Conservation (phyloP, 2,113 vertebrate species). For the Pongo pygmaeus region DNA sequence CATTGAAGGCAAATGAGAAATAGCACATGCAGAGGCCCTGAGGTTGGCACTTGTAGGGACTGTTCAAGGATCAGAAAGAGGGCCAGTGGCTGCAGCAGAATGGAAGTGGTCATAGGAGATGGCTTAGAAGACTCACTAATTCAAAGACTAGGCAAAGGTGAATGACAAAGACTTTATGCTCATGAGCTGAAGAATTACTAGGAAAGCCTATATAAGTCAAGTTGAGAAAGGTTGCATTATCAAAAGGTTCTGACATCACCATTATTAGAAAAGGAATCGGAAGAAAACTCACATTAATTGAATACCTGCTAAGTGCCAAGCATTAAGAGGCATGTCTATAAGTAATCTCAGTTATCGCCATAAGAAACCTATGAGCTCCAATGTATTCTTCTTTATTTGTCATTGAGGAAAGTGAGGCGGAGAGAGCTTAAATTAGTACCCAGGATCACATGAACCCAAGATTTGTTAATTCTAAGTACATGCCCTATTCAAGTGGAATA, state of each 20-base stretch:
- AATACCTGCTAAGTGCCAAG: background rate
- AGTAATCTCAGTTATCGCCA: background rate
- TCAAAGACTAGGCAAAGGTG: background rate
- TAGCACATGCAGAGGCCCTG: background rate
- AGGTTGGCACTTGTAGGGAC: background rate
- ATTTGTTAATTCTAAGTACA: background rate
- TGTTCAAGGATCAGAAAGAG: background rate
- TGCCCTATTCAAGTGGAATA: background rate
- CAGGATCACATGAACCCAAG: background rate
- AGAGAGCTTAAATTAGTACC: background rate
- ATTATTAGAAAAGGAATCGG: background rate
- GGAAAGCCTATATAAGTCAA: background rate
- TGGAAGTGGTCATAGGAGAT: background rate
- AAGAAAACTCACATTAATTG: background rate
- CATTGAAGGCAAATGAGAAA: background rate
- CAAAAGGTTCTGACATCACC: background rate
- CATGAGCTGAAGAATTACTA: background rate
- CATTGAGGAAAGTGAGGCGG: background rate
- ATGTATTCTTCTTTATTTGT: background rate
- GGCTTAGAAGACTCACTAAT: background rate
- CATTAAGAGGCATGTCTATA: background rate
- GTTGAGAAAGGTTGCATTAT: background rate
- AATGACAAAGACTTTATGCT: background rate
- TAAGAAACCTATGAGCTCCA: background rate
- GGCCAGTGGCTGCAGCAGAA: background rate